Base-by-base conservation (phyloP, 2,888 invertebrate species). In the Mythimna ferrago region DNA sequence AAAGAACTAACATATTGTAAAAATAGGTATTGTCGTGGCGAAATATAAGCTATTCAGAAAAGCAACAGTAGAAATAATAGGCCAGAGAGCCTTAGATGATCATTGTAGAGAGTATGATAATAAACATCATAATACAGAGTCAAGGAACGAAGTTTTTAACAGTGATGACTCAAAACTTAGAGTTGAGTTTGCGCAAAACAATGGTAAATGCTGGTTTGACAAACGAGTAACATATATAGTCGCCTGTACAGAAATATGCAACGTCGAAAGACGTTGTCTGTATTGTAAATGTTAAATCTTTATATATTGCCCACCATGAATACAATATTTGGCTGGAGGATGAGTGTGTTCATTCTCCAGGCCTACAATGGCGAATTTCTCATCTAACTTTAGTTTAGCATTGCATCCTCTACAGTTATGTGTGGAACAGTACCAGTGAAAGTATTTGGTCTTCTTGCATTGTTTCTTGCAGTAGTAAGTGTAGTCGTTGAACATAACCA, bases 341-440 rank as follows among this genome's bases (percentile, higher is more conserved):
- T 95, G 95, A 0, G 91, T 94, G 64, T 94, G 94, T 2, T 85
- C 76, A 32, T 92, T 92, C 62, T 91, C 91, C 0, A 89, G 76
- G 3, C 90, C 91, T 2, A 92, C 80, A 11, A 94, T 90, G 0
- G 87, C 91, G 57, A 91, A 93, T 60, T 93, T 92, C 62, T 92
- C 92, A 63, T 94, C 89, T 56, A 95, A 66, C 54, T 91, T 92
- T 38, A 95, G 85, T 63, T 92, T 93, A 0, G 94, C 95, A 54
- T 94, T 94, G 76, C 95, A 95, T 0, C 95, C 95, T 51, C 92
- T 91, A 78, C 92, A 93, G 85, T 94, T 94, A 78, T 95, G 94
- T 0, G 95, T 94, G 1, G 95, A 95, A 72, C 95, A 95, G 75
- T 94, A 93, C 95, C 95, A 95, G 70, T 92, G 91, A 71, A 92